A percentile compares a stretch with the other conserved stretches of the same genome.
phyloP scores from a whole-genome alignment of 1,140 invertebrate species.

The Drosophila tristis region DNA sequence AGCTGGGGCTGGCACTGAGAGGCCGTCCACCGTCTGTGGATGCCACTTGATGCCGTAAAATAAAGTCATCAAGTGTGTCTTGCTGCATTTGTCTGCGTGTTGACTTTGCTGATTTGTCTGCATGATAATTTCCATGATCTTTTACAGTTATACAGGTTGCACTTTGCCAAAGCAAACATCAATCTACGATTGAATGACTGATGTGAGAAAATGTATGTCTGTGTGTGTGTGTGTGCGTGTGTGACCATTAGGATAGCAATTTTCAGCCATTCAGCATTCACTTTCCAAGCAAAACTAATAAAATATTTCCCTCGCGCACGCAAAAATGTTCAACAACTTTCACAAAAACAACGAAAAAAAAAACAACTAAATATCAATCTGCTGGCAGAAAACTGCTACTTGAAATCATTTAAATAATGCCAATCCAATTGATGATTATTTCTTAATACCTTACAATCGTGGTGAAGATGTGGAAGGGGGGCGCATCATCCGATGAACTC shows the following conservation, averaged over 20 bases:
- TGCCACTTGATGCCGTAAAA: constrained; percentile 66
- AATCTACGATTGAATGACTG: too few species aligned
- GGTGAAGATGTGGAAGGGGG: neutral
- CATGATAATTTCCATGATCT: constrained; percentile 62
- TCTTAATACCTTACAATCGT: constrained; percentile 41
- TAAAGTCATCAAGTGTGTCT: constrained; percentile 63
- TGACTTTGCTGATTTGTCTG: constrained; percentile 75
- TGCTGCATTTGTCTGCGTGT: constrained; percentile 42
- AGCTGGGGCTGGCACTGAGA: too few species aligned
- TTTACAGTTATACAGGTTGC: constrained; percentile 67
- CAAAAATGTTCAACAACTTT: constrained; percentile 65
- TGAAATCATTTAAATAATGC: constrained; percentile 65
- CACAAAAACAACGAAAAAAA: constrained; percentile 36
- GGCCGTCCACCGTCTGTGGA: constrained; percentile 1
- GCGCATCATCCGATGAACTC: constrained; percentile 30
- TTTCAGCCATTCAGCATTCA: constrained; percentile 62
- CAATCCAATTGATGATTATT: constrained; percentile 64
- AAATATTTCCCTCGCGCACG: constrained; percentile 48
- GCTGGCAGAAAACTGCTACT: constrained; percentile 36
- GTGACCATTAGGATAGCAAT: constrained; percentile 39
- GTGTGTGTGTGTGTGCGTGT: neutral
- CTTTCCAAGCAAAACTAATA: constrained; percentile 62
- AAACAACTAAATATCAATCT: neutral
- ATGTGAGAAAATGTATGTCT: constrained; percentile 27
- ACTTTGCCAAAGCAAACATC: neutral